phyloP scores from a whole-genome alignment of 2,888 invertebrate species.

The Timema cristinae region DNA sequence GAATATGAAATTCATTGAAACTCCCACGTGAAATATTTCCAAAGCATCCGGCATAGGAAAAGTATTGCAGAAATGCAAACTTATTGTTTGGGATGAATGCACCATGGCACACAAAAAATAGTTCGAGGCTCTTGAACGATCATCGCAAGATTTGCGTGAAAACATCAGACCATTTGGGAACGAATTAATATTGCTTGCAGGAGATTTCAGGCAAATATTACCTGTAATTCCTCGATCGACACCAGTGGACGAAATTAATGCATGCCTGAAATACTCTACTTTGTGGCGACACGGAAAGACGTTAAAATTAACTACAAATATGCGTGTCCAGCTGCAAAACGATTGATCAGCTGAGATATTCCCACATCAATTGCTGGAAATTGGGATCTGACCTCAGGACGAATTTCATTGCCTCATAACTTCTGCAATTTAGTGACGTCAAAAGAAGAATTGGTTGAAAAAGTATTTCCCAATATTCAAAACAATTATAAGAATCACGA shows the following conservation, averaged over 20 bases:
- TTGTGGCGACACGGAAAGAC: background rate
- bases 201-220: too few species aligned
- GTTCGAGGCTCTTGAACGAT: conserved; percentile 19
- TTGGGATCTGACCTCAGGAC: background rate
- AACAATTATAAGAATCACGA: conserved; percentile 9
- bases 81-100: background rate
- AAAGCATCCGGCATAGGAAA: conserved; percentile 5
- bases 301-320: conserved; percentile 12
- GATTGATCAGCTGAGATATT: background rate
- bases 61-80: conserved; percentile 3
- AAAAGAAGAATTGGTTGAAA: conserved; percentile 24
- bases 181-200: conserved; percentile 11
- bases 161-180: conserved; percentile 20
- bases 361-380: background rate
- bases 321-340: background rate
- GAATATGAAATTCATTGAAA: conserved; percentile 25
- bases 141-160: conserved; percentile 10
- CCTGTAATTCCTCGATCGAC: background rate
- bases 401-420: background rate
- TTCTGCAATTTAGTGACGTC: conserved; percentile 21
- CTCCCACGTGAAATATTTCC: conserved; percentile 14
- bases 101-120: conserved; percentile 9
- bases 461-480: conserved; percentile 23
- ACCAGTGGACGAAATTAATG: conserved; percentile 19
- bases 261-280: background rate